These are phyloP conservation scores for Tarsius wallacei DNA, from an alignment of 2,797 vertebrate species.

Conservation along the genomic window DNA sequence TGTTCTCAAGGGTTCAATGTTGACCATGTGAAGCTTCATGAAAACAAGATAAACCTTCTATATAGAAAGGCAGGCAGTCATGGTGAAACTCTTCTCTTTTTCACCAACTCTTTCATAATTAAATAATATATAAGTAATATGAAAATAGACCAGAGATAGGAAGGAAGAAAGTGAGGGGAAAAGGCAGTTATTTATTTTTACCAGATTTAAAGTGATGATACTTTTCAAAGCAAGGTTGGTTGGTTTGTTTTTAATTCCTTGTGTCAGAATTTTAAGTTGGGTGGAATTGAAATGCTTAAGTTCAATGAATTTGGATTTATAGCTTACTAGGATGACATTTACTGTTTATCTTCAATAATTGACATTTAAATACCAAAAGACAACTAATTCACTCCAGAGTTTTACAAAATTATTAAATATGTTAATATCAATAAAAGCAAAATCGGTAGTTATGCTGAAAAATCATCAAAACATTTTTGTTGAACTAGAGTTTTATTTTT, in stretches of 20 bases:
- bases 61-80: not conserved
- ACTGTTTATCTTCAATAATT: slow-evolving; percentile 11
- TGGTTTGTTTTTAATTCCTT: not conserved
- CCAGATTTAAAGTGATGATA: not conserved
- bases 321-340: slow-evolving; percentile 25
- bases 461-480: not conserved
- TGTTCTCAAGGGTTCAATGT: not conserved
- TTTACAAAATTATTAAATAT: slow-evolving; percentile 59
- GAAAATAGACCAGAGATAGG: not conserved
- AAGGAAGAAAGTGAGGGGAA: not conserved
- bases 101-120: not conserved
- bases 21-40: not conserved
- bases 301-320: not conserved
- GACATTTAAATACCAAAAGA: not conserved
- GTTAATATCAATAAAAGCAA: not conserved
- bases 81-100: not conserved
- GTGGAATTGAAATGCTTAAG: not conserved
- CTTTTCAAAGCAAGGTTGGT: not conserved
- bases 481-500: slow-evolving; percentile 23
- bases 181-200: not conserved
- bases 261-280: not conserved
- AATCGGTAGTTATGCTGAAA: slow-evolving; percentile 46
- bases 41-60: not conserved
- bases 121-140: not conserved
- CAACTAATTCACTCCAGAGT: slow-evolving; percentile 38